Evolutionary conservation across 1,140 invertebrate species (phyloP).

Genomic region (Caerostris darwini): DNA sequence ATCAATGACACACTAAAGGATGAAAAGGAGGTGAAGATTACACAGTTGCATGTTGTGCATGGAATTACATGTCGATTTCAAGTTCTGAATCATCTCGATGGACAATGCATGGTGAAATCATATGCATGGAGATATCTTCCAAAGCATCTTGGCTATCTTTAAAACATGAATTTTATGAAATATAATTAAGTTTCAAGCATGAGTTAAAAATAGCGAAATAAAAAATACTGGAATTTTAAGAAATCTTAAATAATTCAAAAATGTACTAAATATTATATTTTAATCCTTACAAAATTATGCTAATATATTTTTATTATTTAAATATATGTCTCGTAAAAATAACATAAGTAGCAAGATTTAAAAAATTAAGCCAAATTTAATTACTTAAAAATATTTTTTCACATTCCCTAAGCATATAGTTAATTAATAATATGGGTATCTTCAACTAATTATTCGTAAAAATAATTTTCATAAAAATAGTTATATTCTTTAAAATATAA

Average conservation of each 20-base stretch:
- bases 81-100: background rate
- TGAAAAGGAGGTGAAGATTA: too few species aligned
- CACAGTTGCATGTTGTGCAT: slow-evolving; percentile 21
- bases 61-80: slow-evolving; percentile 23
- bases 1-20: too few species aligned
- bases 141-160: slow-evolving; percentile 69
- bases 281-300: background rate
- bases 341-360: too few species aligned
- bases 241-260: background rate
- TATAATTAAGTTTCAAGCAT: background rate
- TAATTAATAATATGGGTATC: too few species aligned
- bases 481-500: too few species aligned
- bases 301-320: background rate
- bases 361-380: too few species aligned
- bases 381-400: too few species aligned
- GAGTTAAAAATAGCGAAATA: background rate
- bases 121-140: slow-evolving; percentile 55
- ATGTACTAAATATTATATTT: background rate
- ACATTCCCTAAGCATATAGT: too few species aligned
- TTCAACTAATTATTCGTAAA: too few species aligned
- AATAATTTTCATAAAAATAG: too few species aligned
- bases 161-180: background rate
- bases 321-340: too few species aligned
- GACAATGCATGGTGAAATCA: slow-evolving; percentile 39
- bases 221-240: background rate